Conservation (phyloP, 2,113 vertebrate genomes). For the Globicephala melas region DNA sequence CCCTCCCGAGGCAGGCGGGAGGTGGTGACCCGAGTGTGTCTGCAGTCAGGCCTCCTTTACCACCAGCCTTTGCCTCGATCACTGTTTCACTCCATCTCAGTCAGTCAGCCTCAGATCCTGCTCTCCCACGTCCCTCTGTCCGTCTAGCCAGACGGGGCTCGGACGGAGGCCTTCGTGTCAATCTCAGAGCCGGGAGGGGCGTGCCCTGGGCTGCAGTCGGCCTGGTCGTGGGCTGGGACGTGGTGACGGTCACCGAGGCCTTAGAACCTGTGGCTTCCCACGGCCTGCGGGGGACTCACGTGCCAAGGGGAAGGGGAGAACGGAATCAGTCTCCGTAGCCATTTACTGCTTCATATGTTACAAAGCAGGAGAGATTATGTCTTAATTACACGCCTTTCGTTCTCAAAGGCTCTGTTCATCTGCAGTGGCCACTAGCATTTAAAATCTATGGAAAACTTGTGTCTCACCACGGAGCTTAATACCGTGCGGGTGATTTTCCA, state of each 20-base stretch:
- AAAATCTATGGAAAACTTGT: slow-evolving; percentile 52
- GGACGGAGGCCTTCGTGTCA: rapidly evolving
- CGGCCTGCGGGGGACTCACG: background rate
- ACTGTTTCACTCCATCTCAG: background rate
- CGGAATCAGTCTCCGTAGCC: background rate
- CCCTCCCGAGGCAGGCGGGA: background rate
- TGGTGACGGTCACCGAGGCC: background rate
- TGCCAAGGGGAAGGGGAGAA: background rate
- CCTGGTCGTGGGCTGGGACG: background rate
- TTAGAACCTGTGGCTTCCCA: background rate
- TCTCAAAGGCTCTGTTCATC: background rate
- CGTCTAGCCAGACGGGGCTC: background rate
- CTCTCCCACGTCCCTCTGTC: background rate
- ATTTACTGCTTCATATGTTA: slow-evolving; percentile 39
- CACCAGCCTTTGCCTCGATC: background rate
- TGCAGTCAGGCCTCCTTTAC: background rate
- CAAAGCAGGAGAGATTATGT: slow-evolving; percentile 43
- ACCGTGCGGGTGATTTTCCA: background rate
- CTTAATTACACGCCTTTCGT: slow-evolving; percentile 43
- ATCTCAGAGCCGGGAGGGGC: too few species aligned
- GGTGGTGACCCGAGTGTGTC: background rate
- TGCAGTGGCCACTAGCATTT: background rate
- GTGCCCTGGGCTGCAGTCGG: rapidly evolving
- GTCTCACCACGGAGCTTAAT: background rate
- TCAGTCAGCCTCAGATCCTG: background rate